These are phyloP conservation scores for Aphis craccivora DNA, from an alignment of 1,140 invertebrate species.

Conservation along the genomic window DNA sequence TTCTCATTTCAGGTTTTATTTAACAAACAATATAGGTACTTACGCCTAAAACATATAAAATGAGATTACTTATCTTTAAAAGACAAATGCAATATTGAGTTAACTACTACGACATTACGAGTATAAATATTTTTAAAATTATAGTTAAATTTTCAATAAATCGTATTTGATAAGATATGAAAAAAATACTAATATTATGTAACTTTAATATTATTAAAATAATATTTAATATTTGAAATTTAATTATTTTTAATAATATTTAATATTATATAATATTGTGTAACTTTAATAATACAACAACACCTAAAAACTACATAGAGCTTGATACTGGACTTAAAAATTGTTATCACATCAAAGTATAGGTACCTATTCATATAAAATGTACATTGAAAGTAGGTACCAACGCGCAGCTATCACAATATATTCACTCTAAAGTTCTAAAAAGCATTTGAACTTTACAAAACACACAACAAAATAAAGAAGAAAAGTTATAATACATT, in stretches of 20 bases:
- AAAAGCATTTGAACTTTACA: not conserved
- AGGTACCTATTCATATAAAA: not conserved
- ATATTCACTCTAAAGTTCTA: not conserved
- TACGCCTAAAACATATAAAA: not conserved
- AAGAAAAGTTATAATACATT: not conserved
- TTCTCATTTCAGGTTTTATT: slow-evolving; percentile 26
- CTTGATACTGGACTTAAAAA: not conserved
- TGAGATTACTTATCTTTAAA: not conserved
- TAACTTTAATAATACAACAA: not conserved
- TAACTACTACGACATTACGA: not conserved
- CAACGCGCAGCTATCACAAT: not conserved
- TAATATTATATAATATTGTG: too few relatives aligned
- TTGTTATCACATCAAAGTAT: not conserved
- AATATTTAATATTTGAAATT: too few relatives aligned
- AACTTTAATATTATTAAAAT: not conserved
- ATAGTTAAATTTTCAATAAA: not conserved
- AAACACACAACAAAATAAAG: slow-evolving; percentile 1
- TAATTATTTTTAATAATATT: too few relatives aligned
- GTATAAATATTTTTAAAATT: not conserved
- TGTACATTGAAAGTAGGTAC: not conserved
- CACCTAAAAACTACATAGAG: not conserved
- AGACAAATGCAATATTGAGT: not conserved
- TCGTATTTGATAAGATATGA: not conserved
- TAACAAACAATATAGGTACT: not conserved
- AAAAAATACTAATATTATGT: not conserved